Conservation (phyloP, 2,797 vertebrate genomes). For the Vultur gryphus region DNA sequence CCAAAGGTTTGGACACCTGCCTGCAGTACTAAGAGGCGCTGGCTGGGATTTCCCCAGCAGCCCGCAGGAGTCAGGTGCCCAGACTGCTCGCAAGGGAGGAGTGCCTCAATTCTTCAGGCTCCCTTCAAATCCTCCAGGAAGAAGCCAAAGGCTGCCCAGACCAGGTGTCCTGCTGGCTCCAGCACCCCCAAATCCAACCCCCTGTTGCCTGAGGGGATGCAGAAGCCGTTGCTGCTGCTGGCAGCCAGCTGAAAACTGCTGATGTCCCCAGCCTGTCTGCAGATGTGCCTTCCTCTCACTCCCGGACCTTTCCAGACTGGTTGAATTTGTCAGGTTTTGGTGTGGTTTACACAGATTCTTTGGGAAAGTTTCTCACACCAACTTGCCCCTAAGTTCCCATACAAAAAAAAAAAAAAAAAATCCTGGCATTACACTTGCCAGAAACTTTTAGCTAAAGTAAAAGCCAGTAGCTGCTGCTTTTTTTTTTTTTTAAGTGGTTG, state of each 20-base stretch:
- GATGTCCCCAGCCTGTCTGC: conserved; percentile 42
- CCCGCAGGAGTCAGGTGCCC: conserved; percentile 25
- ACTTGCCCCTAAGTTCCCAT: conserved; percentile 35
- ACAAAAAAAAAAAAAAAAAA: not conserved
- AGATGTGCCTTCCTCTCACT: conserved; percentile 35
- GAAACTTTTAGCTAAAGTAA: conserved; percentile 32
- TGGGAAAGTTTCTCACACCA: conserved; percentile 57
- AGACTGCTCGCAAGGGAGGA: not conserved
- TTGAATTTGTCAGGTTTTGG: conserved; percentile 41
- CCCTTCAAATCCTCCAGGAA: not conserved
- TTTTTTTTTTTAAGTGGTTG: conserved; percentile 15
- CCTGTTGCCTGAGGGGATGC: not conserved
- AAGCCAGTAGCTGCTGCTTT: conserved; percentile 12
- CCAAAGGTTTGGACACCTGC: conserved; percentile 21
- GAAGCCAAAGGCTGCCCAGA: not conserved
- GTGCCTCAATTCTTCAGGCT: not conserved
- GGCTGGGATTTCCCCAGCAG: conserved; percentile 44
- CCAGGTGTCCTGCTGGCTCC: conserved; percentile 21
- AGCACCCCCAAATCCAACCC: not conserved
- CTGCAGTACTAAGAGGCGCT: not conserved
- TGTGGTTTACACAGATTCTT: conserved; percentile 54
- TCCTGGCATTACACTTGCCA: not conserved
- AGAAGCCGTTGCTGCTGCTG: not conserved
- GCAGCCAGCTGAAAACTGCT: conserved; percentile 6
- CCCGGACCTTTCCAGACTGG: not conserved